A percentile compares a stretch with the other conserved stretches of the same genome.
These are phyloP conservation scores for Halichoeres trimaculatus DNA, from an alignment of 2,113 vertebrate species.

Conservation along the genomic window DNA sequence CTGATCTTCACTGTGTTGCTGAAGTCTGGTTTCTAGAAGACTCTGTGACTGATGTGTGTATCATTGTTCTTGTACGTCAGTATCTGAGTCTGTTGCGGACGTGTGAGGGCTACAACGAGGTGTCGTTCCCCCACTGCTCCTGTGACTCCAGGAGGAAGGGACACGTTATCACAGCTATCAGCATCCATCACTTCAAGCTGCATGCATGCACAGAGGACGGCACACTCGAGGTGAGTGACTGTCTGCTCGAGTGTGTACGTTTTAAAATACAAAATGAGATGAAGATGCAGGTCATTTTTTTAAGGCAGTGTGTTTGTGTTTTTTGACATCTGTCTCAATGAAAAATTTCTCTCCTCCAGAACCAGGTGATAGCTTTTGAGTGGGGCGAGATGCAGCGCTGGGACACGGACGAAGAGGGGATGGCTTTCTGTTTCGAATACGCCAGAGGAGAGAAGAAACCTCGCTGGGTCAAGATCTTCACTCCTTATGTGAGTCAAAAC, in stretches of 20 bases:
- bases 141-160: constrained; percentile 96
- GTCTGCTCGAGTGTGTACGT: background rate
- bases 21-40: background rate
- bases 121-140: constrained; percentile 95
- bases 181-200: constrained; percentile 96
- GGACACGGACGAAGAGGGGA: constrained; percentile 98
- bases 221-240: constrained; percentile 88
- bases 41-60: background rate
- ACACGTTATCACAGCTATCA: constrained; percentile 94
- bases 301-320: background rate
- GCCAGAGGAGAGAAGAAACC: constrained; percentile 95
- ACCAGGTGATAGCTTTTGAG: constrained; percentile 95
- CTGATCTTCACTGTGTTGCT: background rate
- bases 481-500: constrained; percentile 88
- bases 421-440: constrained; percentile 98
- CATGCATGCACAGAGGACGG: constrained; percentile 97
- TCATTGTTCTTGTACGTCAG: constrained; percentile 68
- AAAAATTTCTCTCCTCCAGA: constrained; percentile 78
- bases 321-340: no score
- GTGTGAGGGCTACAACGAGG: constrained; percentile 96
- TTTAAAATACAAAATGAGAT: background rate
- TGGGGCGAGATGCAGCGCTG: constrained; percentile 98
- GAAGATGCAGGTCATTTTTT: background rate
- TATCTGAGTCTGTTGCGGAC: constrained; percentile 94
- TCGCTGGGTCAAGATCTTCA: constrained; percentile 93